Conservation (phyloP, 2,888 invertebrate genomes). For the Lepas anatifera region DNA sequence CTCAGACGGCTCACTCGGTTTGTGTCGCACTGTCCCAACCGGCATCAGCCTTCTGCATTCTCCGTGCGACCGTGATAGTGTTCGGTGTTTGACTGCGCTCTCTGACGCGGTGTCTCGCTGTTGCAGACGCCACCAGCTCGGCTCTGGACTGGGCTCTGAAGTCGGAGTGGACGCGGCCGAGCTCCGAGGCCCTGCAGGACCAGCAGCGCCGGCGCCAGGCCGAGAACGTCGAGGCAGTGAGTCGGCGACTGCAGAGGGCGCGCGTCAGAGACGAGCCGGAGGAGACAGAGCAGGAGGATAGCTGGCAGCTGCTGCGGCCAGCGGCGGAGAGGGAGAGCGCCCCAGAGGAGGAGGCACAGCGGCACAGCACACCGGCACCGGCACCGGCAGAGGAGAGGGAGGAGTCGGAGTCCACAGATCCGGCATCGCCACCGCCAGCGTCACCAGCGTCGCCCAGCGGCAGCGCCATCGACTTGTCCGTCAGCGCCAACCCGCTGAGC, state of each 20-base stretch:
- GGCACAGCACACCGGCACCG: not conserved
- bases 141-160: not conserved
- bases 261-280: not conserved
- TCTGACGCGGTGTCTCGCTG: not conserved
- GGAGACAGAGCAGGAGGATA: not conserved
- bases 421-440: not conserved
- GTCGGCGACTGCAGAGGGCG: not conserved
- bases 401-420: no score
- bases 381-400: no score
- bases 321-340: not conserved
- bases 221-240: conserved; percentile 2
- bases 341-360: not conserved
- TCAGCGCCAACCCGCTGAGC: not conserved
- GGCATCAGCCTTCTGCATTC: no score
- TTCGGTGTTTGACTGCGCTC: not conserved
- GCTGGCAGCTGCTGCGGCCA: not conserved
- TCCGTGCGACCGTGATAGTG: no score
- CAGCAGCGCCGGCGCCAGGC: conserved; percentile 5
- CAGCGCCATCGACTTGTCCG: conserved; percentile 10
- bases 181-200: not conserved
- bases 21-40: no score
- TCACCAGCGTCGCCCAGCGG: not conserved
- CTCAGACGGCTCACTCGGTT: no score
- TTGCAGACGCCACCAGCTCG: not conserved
- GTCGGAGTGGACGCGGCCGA: not conserved